Evolutionary conservation across 2,113 vertebrate genomes (phyloP).

Genomic region (Centropus unirufus): DNA sequence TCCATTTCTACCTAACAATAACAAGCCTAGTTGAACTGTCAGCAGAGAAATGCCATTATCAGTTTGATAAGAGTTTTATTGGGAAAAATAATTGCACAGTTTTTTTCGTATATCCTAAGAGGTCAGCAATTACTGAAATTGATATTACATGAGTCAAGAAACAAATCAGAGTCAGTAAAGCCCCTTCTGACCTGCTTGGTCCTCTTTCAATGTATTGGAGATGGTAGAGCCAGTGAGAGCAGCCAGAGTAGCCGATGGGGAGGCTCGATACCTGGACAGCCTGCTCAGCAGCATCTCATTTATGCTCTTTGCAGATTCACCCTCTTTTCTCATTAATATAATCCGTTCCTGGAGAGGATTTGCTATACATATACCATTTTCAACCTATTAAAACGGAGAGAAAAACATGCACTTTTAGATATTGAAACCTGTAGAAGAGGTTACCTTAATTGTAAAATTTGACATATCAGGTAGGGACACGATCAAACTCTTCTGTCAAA

Average conservation of each 20-base stretch:
- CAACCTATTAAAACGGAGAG: conserved; percentile 74
- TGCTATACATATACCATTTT: conserved; percentile 87
- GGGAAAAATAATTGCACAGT: rapidly evolving
- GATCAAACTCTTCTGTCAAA: background rate
- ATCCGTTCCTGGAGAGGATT: conserved; percentile 91
- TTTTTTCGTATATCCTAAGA: background rate
- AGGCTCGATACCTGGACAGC: conserved; percentile 94
- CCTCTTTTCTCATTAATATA: conserved; percentile 95
- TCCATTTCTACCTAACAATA: background rate
- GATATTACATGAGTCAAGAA: background rate
- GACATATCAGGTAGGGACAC: no score
- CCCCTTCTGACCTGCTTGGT: conserved; percentile 88
- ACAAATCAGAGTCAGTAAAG: background rate
- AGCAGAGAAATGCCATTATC: background rate
- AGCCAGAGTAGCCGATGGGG: conserved; percentile 94
- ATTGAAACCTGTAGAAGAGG: background rate
- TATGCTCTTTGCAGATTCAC: conserved; percentile 97
- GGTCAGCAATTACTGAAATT: background rate
- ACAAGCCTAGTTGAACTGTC: background rate
- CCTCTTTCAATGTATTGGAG: conserved; percentile 97
- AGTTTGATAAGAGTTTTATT: background rate
- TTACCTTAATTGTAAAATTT: background rate
- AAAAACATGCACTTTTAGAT: background rate
- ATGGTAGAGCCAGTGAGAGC: conserved; percentile 96
- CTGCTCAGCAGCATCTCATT: conserved; percentile 97